These are phyloP conservation scores for Gymnosoma rotundatum DNA, from an alignment of 2,888 invertebrate genomes.

Conservation along the genomic window DNA sequence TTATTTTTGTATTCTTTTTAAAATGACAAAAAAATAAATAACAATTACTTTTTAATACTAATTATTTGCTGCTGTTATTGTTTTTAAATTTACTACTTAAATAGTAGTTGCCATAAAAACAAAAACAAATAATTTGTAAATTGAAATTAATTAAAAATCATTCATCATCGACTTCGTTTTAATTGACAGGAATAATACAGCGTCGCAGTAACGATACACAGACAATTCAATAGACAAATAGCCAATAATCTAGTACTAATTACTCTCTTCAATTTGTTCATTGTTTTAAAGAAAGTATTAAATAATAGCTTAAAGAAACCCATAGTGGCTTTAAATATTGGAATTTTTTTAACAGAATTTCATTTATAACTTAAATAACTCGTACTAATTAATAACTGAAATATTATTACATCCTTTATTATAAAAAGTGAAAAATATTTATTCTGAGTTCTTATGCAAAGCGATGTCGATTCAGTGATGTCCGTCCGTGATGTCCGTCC, in stretches of 20 bases:
- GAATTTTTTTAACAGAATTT: too few relatives aligned
- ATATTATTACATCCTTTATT: too few relatives aligned
- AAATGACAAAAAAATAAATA: neutral
- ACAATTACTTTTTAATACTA: conserved; percentile 27
- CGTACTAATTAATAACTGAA: too few relatives aligned
- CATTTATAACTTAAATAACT: too few relatives aligned
- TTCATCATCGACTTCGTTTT: neutral
- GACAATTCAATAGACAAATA: conserved; percentile 14
- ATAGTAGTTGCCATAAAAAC: conserved; percentile 6
- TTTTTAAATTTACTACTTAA: conserved; percentile 28
- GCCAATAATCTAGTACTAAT: too few relatives aligned
- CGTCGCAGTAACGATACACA: neutral
- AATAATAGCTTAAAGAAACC: neutral
- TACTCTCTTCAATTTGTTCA: neutral
- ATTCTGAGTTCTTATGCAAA: too few relatives aligned
- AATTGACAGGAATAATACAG: neutral
- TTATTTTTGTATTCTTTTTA: neutral
- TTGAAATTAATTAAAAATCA: too few relatives aligned
- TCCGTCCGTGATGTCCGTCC: too few relatives aligned
- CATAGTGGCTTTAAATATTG: too few relatives aligned
- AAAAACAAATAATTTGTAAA: conserved; percentile 4
- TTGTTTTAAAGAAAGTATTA: conserved; percentile 7
- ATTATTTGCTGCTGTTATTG: conserved; percentile 21
- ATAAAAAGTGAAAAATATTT: too few relatives aligned
- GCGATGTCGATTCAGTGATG: too few relatives aligned